Evolutionary conservation across 2,888 invertebrate genomes (phyloP), one percentile per base, ranked within the genome.

Genomic region (Boloria selene): DNA sequence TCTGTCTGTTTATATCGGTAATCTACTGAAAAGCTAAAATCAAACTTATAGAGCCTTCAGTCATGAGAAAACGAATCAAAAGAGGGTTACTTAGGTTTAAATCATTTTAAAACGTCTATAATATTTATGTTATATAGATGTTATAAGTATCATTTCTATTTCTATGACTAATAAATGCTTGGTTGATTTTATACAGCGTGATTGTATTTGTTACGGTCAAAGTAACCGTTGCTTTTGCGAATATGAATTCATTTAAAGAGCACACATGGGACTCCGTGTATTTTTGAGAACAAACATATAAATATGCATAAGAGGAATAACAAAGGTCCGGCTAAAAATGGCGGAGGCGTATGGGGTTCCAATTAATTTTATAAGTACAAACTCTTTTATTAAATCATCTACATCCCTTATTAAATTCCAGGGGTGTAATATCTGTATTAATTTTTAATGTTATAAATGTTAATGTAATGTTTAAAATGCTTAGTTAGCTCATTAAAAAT

Each of bases 341-440:
- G 80, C 77, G 69, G 77, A 79, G 80, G 79, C 75, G 73, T 75
- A 65, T 71, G 73, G 75, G 75, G 73, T 74, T 80, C 72, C 83
- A 88, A 89, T 90, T 89, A 88, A 88, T 87, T 84, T 87, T 73
- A 76, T 83, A 86, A 87, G 83, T 84, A 77, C 81, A 79, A 82
- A 88, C 89, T 86, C 89, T 90, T 91, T 90, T 90, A 92, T 92
- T 91, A 90, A 92, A 92, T 90, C 84, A 88, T 85, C 52, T 56
- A 26, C 38, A 52, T 7, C 13, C 58, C 22, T 64, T 45, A 42
- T 47, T 45, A 51, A 52, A 47, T 59, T 59, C 16, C 5, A 26
- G 7, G 31, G 18, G 58, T 59, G 68, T 68, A n/a, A 51, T 50
- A 42, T 61, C 18, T 42, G 18, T 51, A 44, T 61, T 50, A 47